phyloP scores from a whole-genome alignment of 2,888 invertebrate species.

The Palloptera scutellata region DNA sequence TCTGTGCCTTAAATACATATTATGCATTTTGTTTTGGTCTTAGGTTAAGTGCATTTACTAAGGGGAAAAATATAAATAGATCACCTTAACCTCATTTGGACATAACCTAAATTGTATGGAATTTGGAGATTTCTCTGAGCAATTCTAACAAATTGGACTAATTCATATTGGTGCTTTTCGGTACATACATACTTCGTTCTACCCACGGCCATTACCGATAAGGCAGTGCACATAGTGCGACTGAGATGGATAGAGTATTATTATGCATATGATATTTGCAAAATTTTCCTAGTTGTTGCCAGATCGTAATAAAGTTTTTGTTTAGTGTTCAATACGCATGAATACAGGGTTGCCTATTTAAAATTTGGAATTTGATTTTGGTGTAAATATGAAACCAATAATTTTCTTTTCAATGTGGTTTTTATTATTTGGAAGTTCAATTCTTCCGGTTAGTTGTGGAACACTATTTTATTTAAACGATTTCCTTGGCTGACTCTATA shows the following conservation, averaged over 20 bases:
- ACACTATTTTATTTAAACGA: no score
- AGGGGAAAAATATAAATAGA: conserved; percentile 55
- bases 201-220: conserved; percentile 28
- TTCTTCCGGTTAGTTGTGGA: no score
- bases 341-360: no score
- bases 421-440: no score
- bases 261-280: not conserved
- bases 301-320: no score
- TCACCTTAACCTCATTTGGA: conserved; percentile 53
- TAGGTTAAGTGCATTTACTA: conserved; percentile 24
- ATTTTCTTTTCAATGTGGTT: no score
- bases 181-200: conserved; percentile 27
- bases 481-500: no score
- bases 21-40: not conserved
- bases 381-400: no score
- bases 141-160: conserved; percentile 38
- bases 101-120: conserved; percentile 49
- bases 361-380: no score
- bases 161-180: conserved; percentile 33
- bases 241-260: not conserved
- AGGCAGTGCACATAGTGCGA: conserved; percentile 9
- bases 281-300: no score
- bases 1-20: not conserved
- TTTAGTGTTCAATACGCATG: no score
- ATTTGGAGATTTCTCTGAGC: conserved; percentile 45